phyloP scores from a whole-genome alignment of 2,797 vertebrate genomes.

The Gobionotothen gibberifrons region DNA sequence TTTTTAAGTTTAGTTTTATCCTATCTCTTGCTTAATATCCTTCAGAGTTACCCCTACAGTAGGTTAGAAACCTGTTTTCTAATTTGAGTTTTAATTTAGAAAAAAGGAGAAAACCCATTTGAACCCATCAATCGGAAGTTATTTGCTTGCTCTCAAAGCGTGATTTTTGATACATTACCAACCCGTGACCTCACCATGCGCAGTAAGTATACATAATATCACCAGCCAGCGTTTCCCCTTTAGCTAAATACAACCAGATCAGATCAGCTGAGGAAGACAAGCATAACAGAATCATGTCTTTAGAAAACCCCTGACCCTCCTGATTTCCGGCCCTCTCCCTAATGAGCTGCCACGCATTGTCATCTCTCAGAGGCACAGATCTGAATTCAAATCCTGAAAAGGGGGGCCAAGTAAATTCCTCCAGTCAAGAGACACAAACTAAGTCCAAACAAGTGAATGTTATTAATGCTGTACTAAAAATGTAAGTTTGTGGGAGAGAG shows the following conservation, averaged over 20 bases:
- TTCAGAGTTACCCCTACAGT: background rate
- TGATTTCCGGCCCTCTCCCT: constrained; percentile 59
- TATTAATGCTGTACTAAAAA: constrained; percentile 61
- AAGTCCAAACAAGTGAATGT: constrained; percentile 40
- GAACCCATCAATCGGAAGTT: background rate
- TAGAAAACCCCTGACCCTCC: constrained; percentile 48
- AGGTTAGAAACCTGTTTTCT: constrained; percentile 5
- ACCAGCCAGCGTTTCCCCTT: constrained; percentile 27
- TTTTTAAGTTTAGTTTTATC: background rate
- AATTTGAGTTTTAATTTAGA: constrained; percentile 11
- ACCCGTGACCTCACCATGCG: background rate
- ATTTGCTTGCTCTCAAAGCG: constrained; percentile 17
- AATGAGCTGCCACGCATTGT: constrained; percentile 66
- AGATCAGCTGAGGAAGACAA: constrained; percentile 55
- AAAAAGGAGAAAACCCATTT: background rate
- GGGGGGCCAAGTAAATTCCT: constrained; percentile 28
- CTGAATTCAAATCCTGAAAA: constrained; percentile 55
- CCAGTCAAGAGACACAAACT: constrained; percentile 50
- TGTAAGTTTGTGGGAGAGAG: constrained; percentile 63
- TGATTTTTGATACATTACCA: constrained; percentile 17
- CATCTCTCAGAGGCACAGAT: constrained; percentile 61
- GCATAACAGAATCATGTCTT: constrained; percentile 51
- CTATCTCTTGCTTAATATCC: constrained; percentile 11
- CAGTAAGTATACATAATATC: constrained; percentile 26
- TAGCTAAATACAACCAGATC: constrained; percentile 33